A percentile compares a stretch with the other conserved stretches of the same genome.
Evolutionary conservation across 2,888 invertebrate species (phyloP).

Genomic region (Dicyrtomina minuta): DNA sequence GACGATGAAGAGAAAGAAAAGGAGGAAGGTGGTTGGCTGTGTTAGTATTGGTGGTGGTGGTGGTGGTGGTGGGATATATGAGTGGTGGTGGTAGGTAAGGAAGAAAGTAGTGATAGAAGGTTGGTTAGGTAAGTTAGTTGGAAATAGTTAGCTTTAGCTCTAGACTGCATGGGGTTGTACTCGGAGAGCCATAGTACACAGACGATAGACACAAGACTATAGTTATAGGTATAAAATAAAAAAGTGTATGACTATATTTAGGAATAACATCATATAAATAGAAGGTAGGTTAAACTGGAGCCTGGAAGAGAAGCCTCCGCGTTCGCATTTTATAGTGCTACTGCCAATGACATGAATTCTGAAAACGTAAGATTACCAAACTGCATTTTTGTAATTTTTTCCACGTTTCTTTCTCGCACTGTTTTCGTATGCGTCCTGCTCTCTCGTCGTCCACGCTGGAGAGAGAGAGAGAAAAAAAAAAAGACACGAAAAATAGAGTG

Average conservation of each 20-base stretch:
- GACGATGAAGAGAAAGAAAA: background rate
- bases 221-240: background rate
- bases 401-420: slow-evolving; percentile 48
- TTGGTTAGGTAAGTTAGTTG: slow-evolving; percentile 30
- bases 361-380: slow-evolving; percentile 53
- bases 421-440: slow-evolving; percentile 46
- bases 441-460: slow-evolving; percentile 30
- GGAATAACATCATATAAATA: slow-evolving; percentile 10
- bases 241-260: slow-evolving; percentile 26
- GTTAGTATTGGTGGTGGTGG: background rate
- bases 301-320: slow-evolving; percentile 34
- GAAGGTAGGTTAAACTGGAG: slow-evolving; percentile 17
- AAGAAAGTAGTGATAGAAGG: slow-evolving; percentile 15
- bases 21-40: slow-evolving; percentile 1
- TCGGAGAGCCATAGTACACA: no score
- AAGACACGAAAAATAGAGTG: slow-evolving; percentile 33
- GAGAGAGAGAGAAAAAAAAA: slow-evolving; percentile 27
- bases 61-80: slow-evolving; percentile 18
- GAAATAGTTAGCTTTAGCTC: background rate
- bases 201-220: no score
- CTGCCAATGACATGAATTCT: slow-evolving; percentile 55
- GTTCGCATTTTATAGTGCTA: slow-evolving; percentile 52
- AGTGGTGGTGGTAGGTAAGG: slow-evolving; percentile 17
- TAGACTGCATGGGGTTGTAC: no score
- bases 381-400: slow-evolving; percentile 52